Evolutionary conservation across 2,888 invertebrate species (phyloP), one percentile per base, ranked within the genome.

Genomic region (Acheta domesticus): DNA sequence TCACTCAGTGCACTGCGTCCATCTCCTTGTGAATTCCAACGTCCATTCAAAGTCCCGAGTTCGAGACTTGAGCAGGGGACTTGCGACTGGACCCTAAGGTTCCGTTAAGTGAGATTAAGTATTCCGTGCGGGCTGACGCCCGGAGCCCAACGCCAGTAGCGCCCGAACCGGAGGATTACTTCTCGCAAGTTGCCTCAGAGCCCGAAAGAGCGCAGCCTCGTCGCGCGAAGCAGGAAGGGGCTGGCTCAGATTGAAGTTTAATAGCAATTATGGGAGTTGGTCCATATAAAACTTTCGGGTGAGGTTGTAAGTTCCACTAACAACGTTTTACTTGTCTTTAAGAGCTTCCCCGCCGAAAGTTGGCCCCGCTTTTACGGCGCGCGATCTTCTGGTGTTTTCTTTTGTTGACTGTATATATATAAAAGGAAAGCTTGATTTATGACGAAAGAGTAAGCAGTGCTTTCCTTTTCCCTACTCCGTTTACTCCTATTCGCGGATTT

Each of bases 31-130:
- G 8, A 36, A 36, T 36, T 36, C 36, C 36, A 36, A 5, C 36
- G 36, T 36, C 36, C 36, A 36, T 36, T 36, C 36, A 36, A 36
- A 36, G 36, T 36, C 36, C 8, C 36, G 36, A 36, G 36, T 36
- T 36, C 36, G 36, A 36, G 36, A 36, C 36, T 36, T 36, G 36
- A 36, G 36, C 36, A 36, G 36, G 36, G 36, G 36, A 36, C 36
- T 36, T 36, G 36, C 36, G 36, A 36, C 36, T 8, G 36, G n/a
- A 62, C 62, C 14, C n/a, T 62, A 62, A 62, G n/a, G 62, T n/a
- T 62, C n/a, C 62, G 62, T 62, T 62, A 62, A 62, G 62, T 62
- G 62, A 62, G 62, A 62, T 62, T 62, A 62, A 62, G 62, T 62
- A 62, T 62, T 62, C 62, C 62, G 62, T 62, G 8, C n/a, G 62